These are phyloP conservation scores for Habroteleia sp. DNA, from an alignment of 2,888 invertebrate genomes.

Conservation along the genomic window DNA sequence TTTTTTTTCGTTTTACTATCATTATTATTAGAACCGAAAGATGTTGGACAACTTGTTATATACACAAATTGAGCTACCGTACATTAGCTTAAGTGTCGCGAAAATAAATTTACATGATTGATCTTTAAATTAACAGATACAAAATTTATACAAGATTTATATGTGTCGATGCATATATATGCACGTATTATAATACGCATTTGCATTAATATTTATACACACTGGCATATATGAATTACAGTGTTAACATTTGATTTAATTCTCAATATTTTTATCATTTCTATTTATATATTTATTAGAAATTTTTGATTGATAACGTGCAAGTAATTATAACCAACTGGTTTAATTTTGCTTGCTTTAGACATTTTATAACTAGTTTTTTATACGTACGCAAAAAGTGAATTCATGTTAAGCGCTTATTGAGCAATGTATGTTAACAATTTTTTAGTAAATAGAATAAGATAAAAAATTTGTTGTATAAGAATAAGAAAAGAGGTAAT, in stretches of 20 bases:
- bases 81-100: conserved; percentile 5
- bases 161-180: neutral
- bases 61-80: conserved; percentile 1
- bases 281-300: neutral
- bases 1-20: no score
- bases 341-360: no score
- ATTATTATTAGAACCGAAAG: neutral
- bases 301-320: neutral
- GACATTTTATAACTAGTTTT: neutral
- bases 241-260: neutral
- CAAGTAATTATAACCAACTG: neutral
- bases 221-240: conserved; percentile 8
- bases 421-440: no score
- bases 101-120: conserved; percentile 1
- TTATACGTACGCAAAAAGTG: neutral
- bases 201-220: conserved; percentile 4
- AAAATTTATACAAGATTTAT: neutral
- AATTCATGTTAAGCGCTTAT: neutral
- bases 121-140: conserved; percentile 7
- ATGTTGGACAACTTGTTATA: conserved; percentile 5
- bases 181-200: neutral
- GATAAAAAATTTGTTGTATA: no score
- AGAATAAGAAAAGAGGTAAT: no score
- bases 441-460: no score
- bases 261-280: no score